Evolutionary conservation across 2,888 invertebrate species (phyloP), one percentile per base, ranked within the genome.

Genomic region (Epistrophe eligans): DNA sequence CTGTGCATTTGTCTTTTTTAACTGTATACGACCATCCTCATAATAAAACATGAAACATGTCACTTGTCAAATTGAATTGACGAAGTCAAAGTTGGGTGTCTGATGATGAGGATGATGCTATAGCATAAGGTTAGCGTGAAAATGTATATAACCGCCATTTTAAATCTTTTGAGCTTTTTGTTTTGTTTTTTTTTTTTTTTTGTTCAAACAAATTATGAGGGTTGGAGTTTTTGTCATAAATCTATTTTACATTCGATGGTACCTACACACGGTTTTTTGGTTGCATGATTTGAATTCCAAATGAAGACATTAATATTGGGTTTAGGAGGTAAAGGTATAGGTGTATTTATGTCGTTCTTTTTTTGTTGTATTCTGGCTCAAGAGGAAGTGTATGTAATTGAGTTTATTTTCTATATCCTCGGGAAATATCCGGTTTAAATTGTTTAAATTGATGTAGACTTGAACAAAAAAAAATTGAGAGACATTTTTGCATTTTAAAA

Each of bases 391-490:
- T 32, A 32, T 32, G 32, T 87, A 87, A 83, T 87, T 60, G 83
- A 87, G 79, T 83, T 87, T 76, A 50, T 64, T 76, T 79, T 83
- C 82, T 40, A 85, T 85, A 85, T 85, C 85, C 85, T 77, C 45
- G 55, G 52, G 77, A 76, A 79, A 77, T 71, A 79, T 43, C 40
- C 70, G 43, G 10, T 62, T 50, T 7, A 72, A 77, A 66, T 80
- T 77, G 72, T 62, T 35, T 11, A 72, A 72, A 58, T 80, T 77
- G 72, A 58, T 52, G 80, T 64, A 52, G 62, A 79, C 52, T 50
- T 38, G 2, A n/a, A n/a, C 17, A 38, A 64, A 43, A 62, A 43
- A 7, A 32, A 1, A 24, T 24, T 24, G 24, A 24, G 24, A 24
- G 24, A 24, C 24, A 24, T 24, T 24, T 24, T 11, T 38, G 38